Base-by-base conservation (phyloP, 2,797 vertebrate species). In the Lycodopsis pacificus region DNA sequence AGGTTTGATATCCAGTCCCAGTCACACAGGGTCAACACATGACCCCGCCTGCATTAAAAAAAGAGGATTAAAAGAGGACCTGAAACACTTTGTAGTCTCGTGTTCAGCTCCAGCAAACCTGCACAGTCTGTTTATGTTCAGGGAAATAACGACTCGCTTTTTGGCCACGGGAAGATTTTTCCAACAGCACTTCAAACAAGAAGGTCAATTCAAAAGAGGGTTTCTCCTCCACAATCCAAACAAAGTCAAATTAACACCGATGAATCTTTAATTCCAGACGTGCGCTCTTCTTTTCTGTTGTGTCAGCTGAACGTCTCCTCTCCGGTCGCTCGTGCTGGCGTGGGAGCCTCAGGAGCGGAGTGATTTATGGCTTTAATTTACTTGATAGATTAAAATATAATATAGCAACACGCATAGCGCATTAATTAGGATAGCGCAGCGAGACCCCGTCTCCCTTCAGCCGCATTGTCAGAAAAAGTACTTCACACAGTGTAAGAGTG, bases 331-430 rank as follows among this genome's bases (percentile, higher is more conserved):
- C 86, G 7, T 58, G 77, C 68, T 67, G 66, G 82, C 56, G 64
- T 87, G 87, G 88, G 89, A 88, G 89, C 88, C 83, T 40, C 91
- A 85, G 89, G 88, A 89, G 91, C 71, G 73, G 87, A 89, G 85
- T 93, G 90, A 93, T 93, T 93, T 90, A 93, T 90, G 81, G 71
- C 71, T 93, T 92, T 93, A 92, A 93, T 93, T 92, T 91, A 71
- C 83, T 78, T 53, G 79, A 86, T 90, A 81, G 78, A 93, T 92
- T 89, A 89, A 85, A 90, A 86, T 84, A 88, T 86, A 68, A 88
- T 75, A 67, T 38, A 69, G 81, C 79, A 68, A 78, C 81, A 80
- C 75, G 70, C 80, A 40, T 15, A 3, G 67, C 70, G 72, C 66
- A 49, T 84, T 90, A 88, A 91, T 90, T 86, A 88, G 73, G 58